Base-by-base conservation (phyloP, 1,140 invertebrate species). In the Hyposmocoma kahamanoa region DNA sequence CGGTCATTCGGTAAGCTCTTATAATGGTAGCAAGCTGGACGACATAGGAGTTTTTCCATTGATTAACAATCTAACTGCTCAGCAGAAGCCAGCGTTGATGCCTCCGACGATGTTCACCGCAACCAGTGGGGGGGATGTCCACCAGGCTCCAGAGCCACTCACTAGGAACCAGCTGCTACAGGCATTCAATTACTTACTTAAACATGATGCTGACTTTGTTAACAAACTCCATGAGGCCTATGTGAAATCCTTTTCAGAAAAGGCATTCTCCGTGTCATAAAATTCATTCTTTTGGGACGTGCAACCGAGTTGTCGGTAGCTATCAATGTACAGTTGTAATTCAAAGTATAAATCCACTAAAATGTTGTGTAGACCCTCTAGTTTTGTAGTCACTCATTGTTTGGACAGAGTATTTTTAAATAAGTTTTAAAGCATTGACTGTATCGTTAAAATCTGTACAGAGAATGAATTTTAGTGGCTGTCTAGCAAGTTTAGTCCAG, bases 211-310 rank as follows among this genome's bases (percentile, higher is more conserved):
- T 8, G 92, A 94, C 56, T 97, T 97, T 85, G 90, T 96, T 6
- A 92, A 91, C 60, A 95, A 94, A 80, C 87, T 97, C 46, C 95
- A 97, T 78, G 95, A 96, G 86, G 95, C 94, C 41, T 97, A 97
- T 74, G 91, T 96, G 0, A 94, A 95, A 81, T 94, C 93, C 10
- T 93, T 94, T 67, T 89, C 92, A 62, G 92, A 94, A 72, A 91
- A 91, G 63, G 87, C 92, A 19, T 90, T 91, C 59, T 87, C 84
- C 56, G 79, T 82, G 42, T 81, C 77, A 67, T 83, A 82, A 80
- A 74, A 62, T 66, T 61, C 42, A 55, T 60, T 70, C 22, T 63
- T 52, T 44, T 49, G 10, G 52, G 49, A 72, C 54, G 48, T 59
- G 58, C 53, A 43, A 48, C 69, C 63, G 53, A 56, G 48, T 67